These are phyloP conservation scores for Bubo bubo DNA, from an alignment of 2,113 vertebrate genomes.

Conservation along the genomic window DNA sequence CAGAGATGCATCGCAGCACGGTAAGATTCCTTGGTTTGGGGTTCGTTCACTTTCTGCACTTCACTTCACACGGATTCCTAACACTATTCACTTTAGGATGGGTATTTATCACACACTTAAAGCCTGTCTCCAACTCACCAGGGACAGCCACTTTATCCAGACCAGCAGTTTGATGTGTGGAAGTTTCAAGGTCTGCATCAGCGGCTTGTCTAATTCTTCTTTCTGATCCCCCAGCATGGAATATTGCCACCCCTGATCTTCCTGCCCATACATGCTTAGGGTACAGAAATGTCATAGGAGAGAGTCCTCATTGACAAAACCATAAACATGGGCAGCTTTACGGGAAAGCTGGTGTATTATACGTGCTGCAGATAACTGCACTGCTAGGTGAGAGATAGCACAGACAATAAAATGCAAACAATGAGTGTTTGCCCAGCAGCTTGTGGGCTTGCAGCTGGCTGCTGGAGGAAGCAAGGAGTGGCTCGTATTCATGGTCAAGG, in stretches of 20 bases:
- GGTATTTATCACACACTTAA: not conserved
- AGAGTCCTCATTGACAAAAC: not conserved
- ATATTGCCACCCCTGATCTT: not conserved
- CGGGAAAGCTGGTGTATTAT: not conserved
- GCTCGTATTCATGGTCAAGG: not conserved
- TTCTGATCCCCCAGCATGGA: not conserved
- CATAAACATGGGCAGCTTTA: not conserved
- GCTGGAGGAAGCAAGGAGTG: not conserved
- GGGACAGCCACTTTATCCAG: not conserved
- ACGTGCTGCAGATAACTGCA: not conserved
- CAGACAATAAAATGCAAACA: not conserved
- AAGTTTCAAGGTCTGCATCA: not conserved
- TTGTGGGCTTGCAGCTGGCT: not conserved
- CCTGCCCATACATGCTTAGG: not conserved
- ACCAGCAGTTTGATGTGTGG: not conserved
- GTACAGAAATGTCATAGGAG: not conserved
- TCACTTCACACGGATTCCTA: not conserved
- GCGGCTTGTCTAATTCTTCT: not conserved
- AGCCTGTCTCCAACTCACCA: not conserved
- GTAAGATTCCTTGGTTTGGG: not conserved
- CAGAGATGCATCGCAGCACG: accelerated
- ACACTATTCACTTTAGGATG: not conserved
- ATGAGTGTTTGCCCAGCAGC: not conserved
- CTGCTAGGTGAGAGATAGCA: not conserved
- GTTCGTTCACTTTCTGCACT: not conserved